A percentile compares a stretch with the other conserved stretches of the same genome.
phyloP scores from a whole-genome alignment of 1,140 invertebrate genomes.

The Belonocnema kinseyi region DNA sequence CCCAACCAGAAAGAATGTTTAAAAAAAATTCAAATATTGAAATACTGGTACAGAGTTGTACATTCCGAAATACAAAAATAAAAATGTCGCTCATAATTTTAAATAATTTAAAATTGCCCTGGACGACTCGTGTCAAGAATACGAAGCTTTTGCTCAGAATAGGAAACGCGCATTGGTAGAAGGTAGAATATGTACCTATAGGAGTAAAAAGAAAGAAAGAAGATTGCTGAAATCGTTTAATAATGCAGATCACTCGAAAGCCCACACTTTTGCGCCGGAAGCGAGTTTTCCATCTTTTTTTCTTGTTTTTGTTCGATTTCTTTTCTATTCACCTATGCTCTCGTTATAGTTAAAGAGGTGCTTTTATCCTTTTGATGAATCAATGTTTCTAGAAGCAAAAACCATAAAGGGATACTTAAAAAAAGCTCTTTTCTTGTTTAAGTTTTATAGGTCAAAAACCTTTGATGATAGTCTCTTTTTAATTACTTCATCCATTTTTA shows the following conservation, averaged over 20 bases:
- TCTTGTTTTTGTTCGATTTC: background rate
- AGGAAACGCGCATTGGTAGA: background rate
- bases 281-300: background rate
- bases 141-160: background rate
- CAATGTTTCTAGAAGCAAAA: conserved; percentile 16
- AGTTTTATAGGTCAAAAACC: conserved; percentile 1
- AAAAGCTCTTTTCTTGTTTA: background rate
- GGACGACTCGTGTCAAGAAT: background rate
- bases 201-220: conserved; percentile 38
- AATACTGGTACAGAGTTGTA: no score
- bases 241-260: conserved; percentile 47
- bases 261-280: conserved; percentile 27
- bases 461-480: conserved; percentile 3
- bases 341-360: conserved; percentile 16
- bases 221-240: conserved; percentile 39
- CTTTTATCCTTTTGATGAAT: conserved; percentile 26
- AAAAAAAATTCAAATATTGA: no score
- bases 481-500: conserved; percentile 7
- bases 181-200: conserved; percentile 10
- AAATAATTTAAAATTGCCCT: no score
- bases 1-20: no score
- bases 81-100: no score
- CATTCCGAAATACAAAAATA: no score
- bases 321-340: conserved; percentile 20
- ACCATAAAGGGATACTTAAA: background rate